Percentiles rank a stretch among this genome's conserved stretches.
Conservation (phyloP, 2,113 vertebrate genomes). For the Donacobius atricapilla region DNA sequence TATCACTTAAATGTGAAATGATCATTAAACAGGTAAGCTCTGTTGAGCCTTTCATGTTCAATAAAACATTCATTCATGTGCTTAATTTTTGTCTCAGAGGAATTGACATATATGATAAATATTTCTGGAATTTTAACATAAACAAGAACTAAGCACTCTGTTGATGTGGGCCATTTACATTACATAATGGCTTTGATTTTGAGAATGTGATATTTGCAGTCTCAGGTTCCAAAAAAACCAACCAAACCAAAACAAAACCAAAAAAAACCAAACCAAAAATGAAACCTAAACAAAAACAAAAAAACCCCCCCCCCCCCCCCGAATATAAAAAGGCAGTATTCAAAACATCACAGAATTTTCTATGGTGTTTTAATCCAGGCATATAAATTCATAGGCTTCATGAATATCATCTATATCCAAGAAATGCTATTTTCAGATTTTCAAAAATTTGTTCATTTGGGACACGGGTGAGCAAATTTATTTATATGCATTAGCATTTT, state of each 20-base stretch:
- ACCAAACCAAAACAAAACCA: no score
- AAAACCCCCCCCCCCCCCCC: no score
- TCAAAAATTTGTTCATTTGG: not conserved
- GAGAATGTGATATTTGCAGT: not conserved
- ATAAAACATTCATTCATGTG: not conserved
- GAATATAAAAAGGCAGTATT: not conserved
- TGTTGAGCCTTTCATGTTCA: not conserved
- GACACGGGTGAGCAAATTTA: not conserved
- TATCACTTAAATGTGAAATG: not conserved
- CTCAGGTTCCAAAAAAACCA: not conserved
- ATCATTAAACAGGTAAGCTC: not conserved
- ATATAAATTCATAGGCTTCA: not conserved
- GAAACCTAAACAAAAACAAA: no score
- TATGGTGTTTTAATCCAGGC: not conserved
- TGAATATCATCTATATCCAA: not conserved
- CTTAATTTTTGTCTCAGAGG: not conserved
- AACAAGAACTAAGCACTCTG: not conserved
- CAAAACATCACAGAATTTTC: not conserved
- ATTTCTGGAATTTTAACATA: not conserved
- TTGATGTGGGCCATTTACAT: fast-evolving
- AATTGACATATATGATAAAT: not conserved
- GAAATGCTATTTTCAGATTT: not conserved
- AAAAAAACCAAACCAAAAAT: no score
- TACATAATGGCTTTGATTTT: not conserved
- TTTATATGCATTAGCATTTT: not conserved